Conservation (phyloP, 1,140 invertebrate genomes). For the Ptiloglossa arizonensis region DNA sequence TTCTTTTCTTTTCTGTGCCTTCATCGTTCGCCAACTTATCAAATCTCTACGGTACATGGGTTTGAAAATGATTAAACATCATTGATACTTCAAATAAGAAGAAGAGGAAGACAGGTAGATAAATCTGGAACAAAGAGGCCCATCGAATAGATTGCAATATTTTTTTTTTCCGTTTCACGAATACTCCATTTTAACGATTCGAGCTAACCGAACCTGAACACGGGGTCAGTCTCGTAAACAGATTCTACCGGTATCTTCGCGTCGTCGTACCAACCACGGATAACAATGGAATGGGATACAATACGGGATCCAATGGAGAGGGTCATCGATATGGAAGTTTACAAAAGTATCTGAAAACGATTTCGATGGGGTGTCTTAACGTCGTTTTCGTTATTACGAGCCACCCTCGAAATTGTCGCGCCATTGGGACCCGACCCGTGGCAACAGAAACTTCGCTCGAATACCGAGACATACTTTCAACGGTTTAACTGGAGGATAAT, state of each 20-base stretch:
- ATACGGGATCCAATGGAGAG: background rate
- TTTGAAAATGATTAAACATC: too few relatives aligned
- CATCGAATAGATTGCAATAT: too few relatives aligned
- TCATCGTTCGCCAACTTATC: too few relatives aligned
- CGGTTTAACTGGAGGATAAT: background rate
- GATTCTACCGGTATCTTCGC: background rate
- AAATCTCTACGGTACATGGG: too few relatives aligned
- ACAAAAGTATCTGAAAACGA: background rate
- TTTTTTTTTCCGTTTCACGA: too few relatives aligned
- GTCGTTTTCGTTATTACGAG: conserved; percentile 4
- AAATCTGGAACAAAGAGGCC: too few relatives aligned
- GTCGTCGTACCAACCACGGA: background rate
- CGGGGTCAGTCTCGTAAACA: background rate
- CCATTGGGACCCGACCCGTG: background rate
- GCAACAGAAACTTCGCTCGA: background rate
- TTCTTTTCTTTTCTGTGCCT: too few relatives aligned
- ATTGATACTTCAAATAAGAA: too few relatives aligned
- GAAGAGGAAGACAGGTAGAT: too few relatives aligned
- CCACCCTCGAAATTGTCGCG: background rate
- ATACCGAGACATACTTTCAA: background rate
- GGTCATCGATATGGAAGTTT: too few relatives aligned
- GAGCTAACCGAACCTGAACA: too few relatives aligned
- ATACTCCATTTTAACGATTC: too few relatives aligned
- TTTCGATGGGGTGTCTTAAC: background rate
- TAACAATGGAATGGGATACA: conserved; percentile 15